Evolutionary conservation across 2,888 invertebrate species (phyloP), one percentile per base, ranked within the genome.

Genomic region (Amiota minor): DNA sequence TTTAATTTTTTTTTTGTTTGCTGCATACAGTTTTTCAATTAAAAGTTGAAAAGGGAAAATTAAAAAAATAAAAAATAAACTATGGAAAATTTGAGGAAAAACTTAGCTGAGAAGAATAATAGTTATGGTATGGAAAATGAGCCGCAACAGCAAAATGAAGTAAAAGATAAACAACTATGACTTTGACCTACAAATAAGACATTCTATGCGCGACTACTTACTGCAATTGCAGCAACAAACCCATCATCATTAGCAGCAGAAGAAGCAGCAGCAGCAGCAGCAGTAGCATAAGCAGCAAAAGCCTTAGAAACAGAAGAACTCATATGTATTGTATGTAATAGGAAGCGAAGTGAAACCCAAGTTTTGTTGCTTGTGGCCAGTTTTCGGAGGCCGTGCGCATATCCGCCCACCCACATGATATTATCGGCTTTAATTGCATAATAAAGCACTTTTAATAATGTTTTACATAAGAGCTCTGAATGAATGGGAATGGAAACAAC

Each of bases 371-470:
- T 35, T 35, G 6, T 35, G 35, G 35, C 35, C 6, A 35, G 35
- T 35, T 35, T 35, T 6, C 4, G 35, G 1, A 35, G 10, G 59
- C 16, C 23, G 11, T 20, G 20, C 18, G 10, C 56, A 16, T 11
- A 20, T 11, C 16, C 56, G 20, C 10, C 11, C 59, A 59, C 62
- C 14, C 35, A 62, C 45, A 62, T 62, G 62, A 62, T 45, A 62
- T 45, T 62, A 62, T 62, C 55, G 79, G 79, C 77, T 80, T 83
- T 85, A 83, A 83, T 85, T 83, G 83, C 85, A 83, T 83, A 83
- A 83, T 83, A 85, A 83, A 85, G 83, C 82, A 79, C 82, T 83
- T 83, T 83, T 83, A 83, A 83, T 83, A 83, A 85, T 83, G 82
- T 83, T 82, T 82, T 76, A 45, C 62, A 62, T 62, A 45, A 62